Conservation (phyloP, 37 sponge, comb jelly and placozoan species). For the Diacarnus erythraeanus region DNA sequence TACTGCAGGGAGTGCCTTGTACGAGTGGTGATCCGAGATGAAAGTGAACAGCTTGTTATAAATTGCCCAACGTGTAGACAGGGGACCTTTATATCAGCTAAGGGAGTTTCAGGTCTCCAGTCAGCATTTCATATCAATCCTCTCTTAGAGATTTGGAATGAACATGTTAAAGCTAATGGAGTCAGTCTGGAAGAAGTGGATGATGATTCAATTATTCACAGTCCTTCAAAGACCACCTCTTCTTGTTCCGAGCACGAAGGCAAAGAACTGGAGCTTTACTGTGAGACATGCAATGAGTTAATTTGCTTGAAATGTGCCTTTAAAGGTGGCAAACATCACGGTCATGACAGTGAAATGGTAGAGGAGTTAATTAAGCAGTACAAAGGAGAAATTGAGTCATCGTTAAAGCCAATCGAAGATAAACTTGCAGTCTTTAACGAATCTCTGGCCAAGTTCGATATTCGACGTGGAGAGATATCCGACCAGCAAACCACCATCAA, state of each 20-base stretch:
- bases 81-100: conserved; percentile 7
- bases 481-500: conserved; percentile 12
- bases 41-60: not conserved
- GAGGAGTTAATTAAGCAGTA: too few species aligned
- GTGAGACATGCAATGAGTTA: conserved; percentile 44
- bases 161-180: conserved; percentile 6
- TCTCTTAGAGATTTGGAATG: conserved; percentile 43
- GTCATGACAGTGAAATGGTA: too few species aligned
- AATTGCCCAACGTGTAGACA: conserved; percentile 62
- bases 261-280: too few species aligned
- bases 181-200: not conserved
- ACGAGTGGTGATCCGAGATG: conserved; percentile 3
- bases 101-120: conserved; percentile 50
- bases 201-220: not conserved
- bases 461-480: not conserved
- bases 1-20: conserved; percentile 29
- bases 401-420: conserved; percentile 16
- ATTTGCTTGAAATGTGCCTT: conserved; percentile 37
- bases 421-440: conserved; percentile 21
- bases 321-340: too few species aligned
- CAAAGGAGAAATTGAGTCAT: too few species aligned
- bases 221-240: not conserved
- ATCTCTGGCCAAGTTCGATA: conserved; percentile 13
- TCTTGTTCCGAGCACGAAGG: conserved; percentile 15
- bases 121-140: conserved; percentile 61